Evolutionary conservation across 1,140 invertebrate species (phyloP).

Genomic region (Pectinophora gossypiella): DNA sequence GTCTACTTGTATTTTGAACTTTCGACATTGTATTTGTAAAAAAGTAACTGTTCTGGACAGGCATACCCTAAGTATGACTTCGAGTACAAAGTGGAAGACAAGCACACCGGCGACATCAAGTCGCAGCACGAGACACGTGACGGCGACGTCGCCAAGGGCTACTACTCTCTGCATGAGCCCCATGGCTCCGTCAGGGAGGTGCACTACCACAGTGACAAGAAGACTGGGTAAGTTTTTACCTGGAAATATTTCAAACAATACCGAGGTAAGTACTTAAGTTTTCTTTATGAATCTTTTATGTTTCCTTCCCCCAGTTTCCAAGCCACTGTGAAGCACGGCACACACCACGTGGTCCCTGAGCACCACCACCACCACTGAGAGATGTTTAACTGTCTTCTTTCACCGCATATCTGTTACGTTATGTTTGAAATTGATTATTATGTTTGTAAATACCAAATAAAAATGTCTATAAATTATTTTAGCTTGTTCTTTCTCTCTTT

Average conservation of each 20-base stretch:
- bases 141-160: slow-evolving; percentile 75
- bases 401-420: too few species aligned
- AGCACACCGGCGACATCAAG: slow-evolving; percentile 60
- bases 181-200: slow-evolving; percentile 72
- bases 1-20: neutral
- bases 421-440: too few species aligned
- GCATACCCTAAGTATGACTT: slow-evolving; percentile 49
- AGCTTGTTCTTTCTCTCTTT: too few species aligned
- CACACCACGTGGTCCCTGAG: slow-evolving; percentile 25
- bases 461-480: too few species aligned
- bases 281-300: slow-evolving; percentile 1
- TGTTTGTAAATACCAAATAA: too few species aligned
- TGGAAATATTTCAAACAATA: slow-evolving; percentile 1
- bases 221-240: slow-evolving; percentile 51
- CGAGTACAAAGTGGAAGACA: slow-evolving; percentile 44
- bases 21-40: too few species aligned
- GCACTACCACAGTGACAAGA: slow-evolving; percentile 69
- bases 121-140: slow-evolving; percentile 74
- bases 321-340: slow-evolving; percentile 36
- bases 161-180: slow-evolving; percentile 71
- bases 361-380: slow-evolving; percentile 14
- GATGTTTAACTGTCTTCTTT: too few species aligned
- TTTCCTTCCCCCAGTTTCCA: slow-evolving; percentile 32
- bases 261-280: too few species aligned
- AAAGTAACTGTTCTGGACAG: too few species aligned